These are phyloP conservation scores for Macrotis lagotis DNA, from an alignment of 2,113 vertebrate genomes.

Conservation along the genomic window DNA sequence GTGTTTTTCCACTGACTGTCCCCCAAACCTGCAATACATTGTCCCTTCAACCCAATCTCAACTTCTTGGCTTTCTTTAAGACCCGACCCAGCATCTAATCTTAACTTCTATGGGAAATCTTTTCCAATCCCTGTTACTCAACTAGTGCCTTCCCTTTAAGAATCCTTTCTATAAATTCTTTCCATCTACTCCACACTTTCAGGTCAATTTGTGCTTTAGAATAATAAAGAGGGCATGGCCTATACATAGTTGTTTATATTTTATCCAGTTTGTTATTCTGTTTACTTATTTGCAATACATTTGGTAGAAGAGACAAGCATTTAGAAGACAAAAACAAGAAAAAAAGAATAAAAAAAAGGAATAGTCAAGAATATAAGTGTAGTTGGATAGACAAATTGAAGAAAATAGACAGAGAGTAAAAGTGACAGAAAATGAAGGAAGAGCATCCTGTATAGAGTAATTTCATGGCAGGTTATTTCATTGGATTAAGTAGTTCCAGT, in stretches of 20 bases:
- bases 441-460: constrained; percentile 35
- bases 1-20: neutral
- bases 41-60: neutral
- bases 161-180: neutral
- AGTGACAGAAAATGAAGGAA: constrained; percentile 38
- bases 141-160: neutral
- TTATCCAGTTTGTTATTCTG: neutral
- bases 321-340: constrained; percentile 27
- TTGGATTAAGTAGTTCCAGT: too few relatives aligned
- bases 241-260: neutral
- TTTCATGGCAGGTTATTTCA: constrained; percentile 29
- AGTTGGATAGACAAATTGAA: neutral
- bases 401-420: constrained; percentile 12
- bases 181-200: neutral
- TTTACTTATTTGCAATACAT: neutral
- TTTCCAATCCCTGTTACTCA: neutral
- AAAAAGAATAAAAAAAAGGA: constrained; percentile 20
- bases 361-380: neutral
- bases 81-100: neutral
- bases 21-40: neutral
- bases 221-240: neutral
- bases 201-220: neutral
- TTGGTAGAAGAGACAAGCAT: neutral
- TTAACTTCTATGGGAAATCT: too few relatives aligned
- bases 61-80: neutral